phyloP scores from a whole-genome alignment of 2,113 vertebrate species.

The Callipepla squamata region DNA sequence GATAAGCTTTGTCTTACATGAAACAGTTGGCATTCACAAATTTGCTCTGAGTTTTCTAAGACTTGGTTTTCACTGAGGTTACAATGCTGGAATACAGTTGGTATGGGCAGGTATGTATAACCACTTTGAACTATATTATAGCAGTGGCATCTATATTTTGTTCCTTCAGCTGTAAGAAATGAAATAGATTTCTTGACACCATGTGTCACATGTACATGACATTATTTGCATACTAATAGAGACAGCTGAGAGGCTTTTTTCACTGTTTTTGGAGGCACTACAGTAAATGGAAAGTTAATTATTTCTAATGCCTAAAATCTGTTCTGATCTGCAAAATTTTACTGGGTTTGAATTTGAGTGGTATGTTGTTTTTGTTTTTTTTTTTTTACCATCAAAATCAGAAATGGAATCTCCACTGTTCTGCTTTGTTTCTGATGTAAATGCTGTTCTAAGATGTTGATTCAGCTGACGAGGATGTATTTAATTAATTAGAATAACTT shows the following conservation, averaged over 20 bases:
- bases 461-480: background rate
- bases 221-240: slow-evolving; percentile 31
- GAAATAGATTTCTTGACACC: slow-evolving; percentile 64
- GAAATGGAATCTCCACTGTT: background rate
- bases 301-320: background rate
- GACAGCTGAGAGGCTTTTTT: slow-evolving; percentile 17
- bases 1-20: slow-evolving; percentile 71
- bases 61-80: slow-evolving; percentile 59
- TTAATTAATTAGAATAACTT: background rate
- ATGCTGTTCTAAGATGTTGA: background rate
- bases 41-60: slow-evolving; percentile 66
- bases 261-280: background rate
- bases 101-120: slow-evolving; percentile 94
- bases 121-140: slow-evolving; percentile 40
- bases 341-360: background rate
- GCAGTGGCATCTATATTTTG: slow-evolving; percentile 19
- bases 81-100: slow-evolving; percentile 97
- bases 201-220: slow-evolving; percentile 47
- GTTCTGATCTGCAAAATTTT: background rate
- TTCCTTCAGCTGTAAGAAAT: slow-evolving; percentile 62
- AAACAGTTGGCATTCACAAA: slow-evolving; percentile 62
- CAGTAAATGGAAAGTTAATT: background rate
- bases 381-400: background rate
- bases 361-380: no score
- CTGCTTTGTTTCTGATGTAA: background rate